Evolutionary conservation across 1,140 invertebrate genomes (phyloP).

Genomic region (Bursaphelenchus mucronatus): DNA sequence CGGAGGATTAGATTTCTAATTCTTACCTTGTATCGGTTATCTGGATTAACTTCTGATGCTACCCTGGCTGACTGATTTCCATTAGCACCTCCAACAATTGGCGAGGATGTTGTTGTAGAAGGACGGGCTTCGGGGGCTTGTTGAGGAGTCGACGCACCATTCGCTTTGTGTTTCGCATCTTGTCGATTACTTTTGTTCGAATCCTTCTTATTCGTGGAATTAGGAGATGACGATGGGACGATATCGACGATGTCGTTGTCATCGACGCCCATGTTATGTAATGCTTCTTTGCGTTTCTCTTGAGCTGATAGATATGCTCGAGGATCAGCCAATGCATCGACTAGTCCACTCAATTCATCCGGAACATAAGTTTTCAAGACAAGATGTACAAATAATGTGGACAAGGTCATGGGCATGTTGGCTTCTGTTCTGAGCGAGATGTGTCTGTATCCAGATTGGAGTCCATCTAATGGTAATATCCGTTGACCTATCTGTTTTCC

Average conservation of each 20-base stretch:
- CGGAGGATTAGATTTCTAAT: background rate
- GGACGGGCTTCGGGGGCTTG: no score
- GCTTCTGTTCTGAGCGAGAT: conserved; percentile 94
- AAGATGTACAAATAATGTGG: conserved; percentile 97
- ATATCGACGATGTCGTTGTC: conserved; percentile 69
- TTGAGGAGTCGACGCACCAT: background rate
- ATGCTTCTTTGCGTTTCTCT: conserved; percentile 83
- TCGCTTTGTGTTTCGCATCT: conserved; percentile 28
- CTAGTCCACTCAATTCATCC: conserved; percentile 94
- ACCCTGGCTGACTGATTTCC: background rate
- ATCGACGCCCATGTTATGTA: conserved; percentile 89
- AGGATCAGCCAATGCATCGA: conserved; percentile 93
- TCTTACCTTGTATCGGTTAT: conserved; percentile 19
- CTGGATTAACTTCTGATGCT: conserved; percentile 9
- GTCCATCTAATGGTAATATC: conserved; percentile 90
- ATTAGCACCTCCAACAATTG: no score
- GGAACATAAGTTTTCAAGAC: conserved; percentile 99
- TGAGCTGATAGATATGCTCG: conserved; percentile 75
- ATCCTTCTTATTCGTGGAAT: conserved; percentile 3
- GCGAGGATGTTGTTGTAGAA: no score
- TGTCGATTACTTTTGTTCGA: conserved; percentile 1
- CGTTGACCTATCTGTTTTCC: conserved; percentile 92
- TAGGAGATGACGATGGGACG: conserved; percentile 24
- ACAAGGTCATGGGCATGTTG: conserved; percentile 95
- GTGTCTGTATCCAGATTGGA: conserved; percentile 90